A percentile compares a stretch with the other conserved stretches of the same genome.
Evolutionary conservation across 2,113 vertebrate species (phyloP).

Genomic region (Ardeotis arabs): DNA sequence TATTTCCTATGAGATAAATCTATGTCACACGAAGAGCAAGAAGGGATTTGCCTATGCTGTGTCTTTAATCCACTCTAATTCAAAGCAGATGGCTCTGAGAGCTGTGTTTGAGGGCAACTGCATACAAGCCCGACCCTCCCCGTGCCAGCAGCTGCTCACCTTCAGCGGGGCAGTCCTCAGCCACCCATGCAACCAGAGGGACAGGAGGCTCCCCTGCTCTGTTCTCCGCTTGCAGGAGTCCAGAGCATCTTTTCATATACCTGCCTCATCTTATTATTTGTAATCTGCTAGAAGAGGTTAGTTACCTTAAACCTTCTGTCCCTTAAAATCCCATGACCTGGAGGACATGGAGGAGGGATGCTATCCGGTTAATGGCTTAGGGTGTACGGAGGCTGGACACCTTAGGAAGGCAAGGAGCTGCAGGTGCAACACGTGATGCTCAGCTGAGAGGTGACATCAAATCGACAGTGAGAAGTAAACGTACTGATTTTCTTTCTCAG

Average conservation of each 20-base stretch:
- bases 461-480: background rate
- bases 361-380: background rate
- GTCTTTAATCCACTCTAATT: slow-evolving; percentile 44
- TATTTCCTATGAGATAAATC: slow-evolving; percentile 26
- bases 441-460: background rate
- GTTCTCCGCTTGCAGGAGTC: rapidly evolving
- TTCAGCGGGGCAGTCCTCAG: background rate
- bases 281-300: slow-evolving; percentile 18
- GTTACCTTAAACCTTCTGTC: slow-evolving; percentile 1
- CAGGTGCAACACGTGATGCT: background rate
- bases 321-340: background rate
- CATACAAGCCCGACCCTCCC: rapidly evolving
- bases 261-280: background rate
- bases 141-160: rapidly evolving
- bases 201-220: background rate
- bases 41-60: background rate
- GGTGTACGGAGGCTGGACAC: rapidly evolving
- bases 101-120: background rate
- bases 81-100: slow-evolving; percentile 34
- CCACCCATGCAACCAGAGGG: rapidly evolving
- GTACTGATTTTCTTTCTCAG: background rate
- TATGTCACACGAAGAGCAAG: background rate
- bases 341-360: background rate
- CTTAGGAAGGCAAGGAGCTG: background rate
- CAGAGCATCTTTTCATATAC: background rate